Conservation (phyloP, 2,888 invertebrate species). For the Clostera curtula region DNA sequence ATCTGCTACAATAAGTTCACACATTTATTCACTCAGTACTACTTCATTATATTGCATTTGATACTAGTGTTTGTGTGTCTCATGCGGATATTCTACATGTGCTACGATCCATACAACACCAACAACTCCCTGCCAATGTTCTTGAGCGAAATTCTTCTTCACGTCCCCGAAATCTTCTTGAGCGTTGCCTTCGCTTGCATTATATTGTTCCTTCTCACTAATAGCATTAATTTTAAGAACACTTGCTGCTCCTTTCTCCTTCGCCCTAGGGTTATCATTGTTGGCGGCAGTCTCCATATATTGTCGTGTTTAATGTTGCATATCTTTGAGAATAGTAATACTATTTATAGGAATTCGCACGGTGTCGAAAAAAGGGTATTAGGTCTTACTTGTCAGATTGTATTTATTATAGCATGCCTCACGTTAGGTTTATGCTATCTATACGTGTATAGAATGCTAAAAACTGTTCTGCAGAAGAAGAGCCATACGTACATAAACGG, state of each 20-base stretch:
- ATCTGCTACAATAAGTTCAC: conserved; percentile 90
- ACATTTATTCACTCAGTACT: conserved; percentile 89
- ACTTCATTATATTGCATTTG: conserved; percentile 89
- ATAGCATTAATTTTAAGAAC: conserved; percentile 84
- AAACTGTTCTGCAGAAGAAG: conserved; percentile 82
- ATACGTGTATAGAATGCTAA: conserved; percentile 86
- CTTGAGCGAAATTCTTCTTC: conserved; percentile 87
- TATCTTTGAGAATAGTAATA: conserved; percentile 79
- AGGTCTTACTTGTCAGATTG: conserved; percentile 86
- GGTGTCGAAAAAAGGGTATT: conserved; percentile 76
- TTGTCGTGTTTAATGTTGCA: conserved; percentile 88
- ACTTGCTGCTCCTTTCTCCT: conserved; percentile 81
- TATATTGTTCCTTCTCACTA: conserved; percentile 87
- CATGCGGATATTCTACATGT: conserved; percentile 88
- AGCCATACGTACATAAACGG: conserved; percentile 87
- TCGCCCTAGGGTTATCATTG: conserved; percentile 84
- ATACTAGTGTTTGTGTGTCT: conserved; percentile 88
- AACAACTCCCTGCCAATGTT: conserved; percentile 84
- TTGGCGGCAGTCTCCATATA: conserved; percentile 86
- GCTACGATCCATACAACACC: conserved; percentile 95
- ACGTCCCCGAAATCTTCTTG: conserved; percentile 89
- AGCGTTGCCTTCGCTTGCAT: conserved; percentile 93
- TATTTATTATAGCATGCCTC: conserved; percentile 89
- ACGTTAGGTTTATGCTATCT: conserved; percentile 89
- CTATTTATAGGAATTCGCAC: conserved; percentile 58